Conservation (phyloP, 2,797 vertebrate species). For the Alfaro cultratus region DNA sequence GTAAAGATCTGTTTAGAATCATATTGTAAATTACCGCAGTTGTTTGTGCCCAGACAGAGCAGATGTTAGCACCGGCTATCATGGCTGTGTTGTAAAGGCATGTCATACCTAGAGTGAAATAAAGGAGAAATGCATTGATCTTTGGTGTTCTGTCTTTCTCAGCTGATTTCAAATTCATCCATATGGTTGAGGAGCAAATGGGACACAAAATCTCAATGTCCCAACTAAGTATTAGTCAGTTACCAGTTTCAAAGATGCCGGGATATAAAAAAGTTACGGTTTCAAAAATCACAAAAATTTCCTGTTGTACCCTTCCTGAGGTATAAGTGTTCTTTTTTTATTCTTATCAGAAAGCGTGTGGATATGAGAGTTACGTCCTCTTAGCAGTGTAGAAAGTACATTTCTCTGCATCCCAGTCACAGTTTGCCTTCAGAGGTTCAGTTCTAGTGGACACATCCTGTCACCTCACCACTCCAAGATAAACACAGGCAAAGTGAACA, state of each 20-base stretch:
- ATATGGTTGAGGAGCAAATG: neutral
- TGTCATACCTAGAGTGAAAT: constrained; percentile 76
- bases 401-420: too few relatives aligned
- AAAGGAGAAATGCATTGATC: constrained; percentile 67
- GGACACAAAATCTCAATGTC: neutral
- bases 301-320: too few relatives aligned
- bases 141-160: constrained; percentile 21
- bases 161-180: neutral
- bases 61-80: constrained; percentile 58
- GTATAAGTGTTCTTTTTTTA: too few relatives aligned
- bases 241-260: too few relatives aligned
- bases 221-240: too few relatives aligned
- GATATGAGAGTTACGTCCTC: too few relatives aligned
- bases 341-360: too few relatives aligned
- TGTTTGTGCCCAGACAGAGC: constrained; percentile 44
- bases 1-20: constrained; percentile 46
- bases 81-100: constrained; percentile 75
- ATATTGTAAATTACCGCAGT: constrained; percentile 47
- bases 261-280: too few relatives aligned
- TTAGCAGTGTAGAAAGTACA: too few relatives aligned
- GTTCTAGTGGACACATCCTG: neutral
- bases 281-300: too few relatives aligned
- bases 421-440: neutral
- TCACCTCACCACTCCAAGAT: neutral
- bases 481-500: neutral